A percentile compares a stretch with the other conserved stretches of the same genome.
Conservation (phyloP, 2,113 vertebrate genomes). For the Oryzias javanicus region DNA sequence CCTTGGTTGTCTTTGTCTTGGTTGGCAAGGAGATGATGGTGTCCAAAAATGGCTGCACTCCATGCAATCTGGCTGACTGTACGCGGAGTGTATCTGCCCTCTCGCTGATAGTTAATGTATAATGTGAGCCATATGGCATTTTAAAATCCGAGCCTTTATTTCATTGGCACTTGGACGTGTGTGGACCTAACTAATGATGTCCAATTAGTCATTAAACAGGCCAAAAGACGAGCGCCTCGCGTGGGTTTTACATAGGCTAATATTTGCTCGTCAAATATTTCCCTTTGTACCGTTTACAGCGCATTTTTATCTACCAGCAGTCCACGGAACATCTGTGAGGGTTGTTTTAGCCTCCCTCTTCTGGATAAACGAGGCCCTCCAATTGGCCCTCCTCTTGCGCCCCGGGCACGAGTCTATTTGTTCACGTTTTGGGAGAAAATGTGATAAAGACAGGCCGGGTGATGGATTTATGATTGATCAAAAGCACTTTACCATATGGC, state of each 20-base stretch:
- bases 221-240: slow-evolving; percentile 78
- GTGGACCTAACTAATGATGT: slow-evolving; percentile 89
- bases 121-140: slow-evolving; percentile 93
- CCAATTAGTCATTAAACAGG: slow-evolving; percentile 91
- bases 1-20: slow-evolving; percentile 58
- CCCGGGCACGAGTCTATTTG: slow-evolving; percentile 75
- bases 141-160: slow-evolving; percentile 80
- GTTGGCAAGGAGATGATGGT: slow-evolving; percentile 80
- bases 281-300: slow-evolving; percentile 86
- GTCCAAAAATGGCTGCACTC: slow-evolving; percentile 64
- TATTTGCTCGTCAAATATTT: slow-evolving; percentile 95
- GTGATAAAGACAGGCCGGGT: slow-evolving; percentile 79
- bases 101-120: slow-evolving; percentile 86
- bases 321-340: slow-evolving; percentile 84
- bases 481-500: slow-evolving; percentile 85
- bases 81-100: slow-evolving; percentile 70
- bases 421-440: slow-evolving; percentile 80
- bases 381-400: slow-evolving; percentile 69
- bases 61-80: slow-evolving; percentile 60
- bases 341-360: slow-evolving; percentile 72
- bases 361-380: slow-evolving; percentile 69
- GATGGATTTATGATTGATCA: slow-evolving; percentile 83
- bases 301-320: slow-evolving; percentile 80
- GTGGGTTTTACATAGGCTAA: slow-evolving; percentile 80
- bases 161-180: slow-evolving; percentile 78